Conservation (phyloP, 2,797 vertebrate species). For the Acipenser ruthenus region DNA sequence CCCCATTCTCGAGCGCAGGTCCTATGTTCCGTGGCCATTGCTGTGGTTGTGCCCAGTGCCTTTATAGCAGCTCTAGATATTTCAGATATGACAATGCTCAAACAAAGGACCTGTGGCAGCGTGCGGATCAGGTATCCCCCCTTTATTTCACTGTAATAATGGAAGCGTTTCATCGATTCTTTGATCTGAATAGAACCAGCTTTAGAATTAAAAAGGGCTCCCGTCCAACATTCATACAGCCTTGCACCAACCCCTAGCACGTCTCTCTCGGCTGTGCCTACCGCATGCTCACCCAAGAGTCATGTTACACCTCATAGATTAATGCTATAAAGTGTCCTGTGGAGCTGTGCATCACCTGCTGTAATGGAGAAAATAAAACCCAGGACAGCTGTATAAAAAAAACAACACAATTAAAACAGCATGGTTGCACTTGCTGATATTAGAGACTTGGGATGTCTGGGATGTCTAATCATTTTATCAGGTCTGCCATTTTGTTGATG, state of each 20-base stretch:
- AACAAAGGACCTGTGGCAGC: too few relatives aligned
- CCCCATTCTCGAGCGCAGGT: conserved; percentile 67
- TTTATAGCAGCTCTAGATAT: conserved; percentile 40
- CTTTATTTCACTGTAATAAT: too few relatives aligned
- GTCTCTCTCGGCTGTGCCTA: neutral
- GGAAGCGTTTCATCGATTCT: conserved; percentile 47
- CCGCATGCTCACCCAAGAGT: conserved; percentile 3
- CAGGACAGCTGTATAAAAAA: too few relatives aligned
- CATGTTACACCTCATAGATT: conserved; percentile 4
- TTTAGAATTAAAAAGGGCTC: conserved; percentile 59
- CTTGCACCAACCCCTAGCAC: conserved; percentile 51
- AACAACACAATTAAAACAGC: too few relatives aligned
- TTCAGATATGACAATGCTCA: conserved; percentile 44
- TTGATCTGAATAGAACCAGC: conserved; percentile 58
- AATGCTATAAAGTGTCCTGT: too few relatives aligned
- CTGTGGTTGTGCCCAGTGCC: conserved; percentile 29
- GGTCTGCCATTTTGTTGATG: too few relatives aligned
- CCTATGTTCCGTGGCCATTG: conserved; percentile 35
- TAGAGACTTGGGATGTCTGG: too few relatives aligned
- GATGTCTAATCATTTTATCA: too few relatives aligned
- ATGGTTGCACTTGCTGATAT: too few relatives aligned
- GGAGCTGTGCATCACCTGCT: too few relatives aligned
- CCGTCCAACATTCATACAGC: conserved; percentile 55
- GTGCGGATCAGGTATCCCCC: too few relatives aligned
- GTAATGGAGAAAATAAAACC: too few relatives aligned